Evolutionary conservation across 2,888 invertebrate species (phyloP).

Genomic region (Yponomeuta evonymella): DNA sequence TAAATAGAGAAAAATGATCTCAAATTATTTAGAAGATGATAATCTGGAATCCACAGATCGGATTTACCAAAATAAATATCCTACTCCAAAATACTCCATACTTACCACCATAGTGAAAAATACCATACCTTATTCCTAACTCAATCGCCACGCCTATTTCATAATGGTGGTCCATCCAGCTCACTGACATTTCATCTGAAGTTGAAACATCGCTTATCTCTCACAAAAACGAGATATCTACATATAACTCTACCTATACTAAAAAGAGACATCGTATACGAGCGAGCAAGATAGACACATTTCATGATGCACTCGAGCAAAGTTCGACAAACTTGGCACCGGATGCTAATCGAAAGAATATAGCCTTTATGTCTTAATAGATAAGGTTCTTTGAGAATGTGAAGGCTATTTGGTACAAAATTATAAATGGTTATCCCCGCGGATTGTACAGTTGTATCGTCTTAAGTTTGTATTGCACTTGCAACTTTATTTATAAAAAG

Average conservation of each 20-base stretch:
- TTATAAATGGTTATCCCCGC: neutral
- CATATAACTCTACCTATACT: conserved; percentile 61
- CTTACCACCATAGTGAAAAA: neutral
- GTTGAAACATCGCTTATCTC: conserved; percentile 68
- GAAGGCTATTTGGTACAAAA: neutral
- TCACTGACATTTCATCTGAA: conserved; percentile 46
- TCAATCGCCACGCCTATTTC: conserved; percentile 64
- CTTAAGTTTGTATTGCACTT: conserved; percentile 54
- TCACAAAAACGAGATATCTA: conserved; percentile 66
- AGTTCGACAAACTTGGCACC: conserved; percentile 29
- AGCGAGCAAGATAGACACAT: conserved; percentile 61
- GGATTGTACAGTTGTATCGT: neutral
- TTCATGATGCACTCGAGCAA: conserved; percentile 58
- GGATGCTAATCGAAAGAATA: neutral
- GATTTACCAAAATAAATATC: neutral
- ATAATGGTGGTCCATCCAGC: conserved; percentile 64
- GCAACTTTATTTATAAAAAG: conserved; percentile 54
- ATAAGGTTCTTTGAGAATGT: neutral
- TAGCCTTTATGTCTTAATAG: neutral
- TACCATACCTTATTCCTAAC: neutral
- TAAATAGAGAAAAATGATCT: too few relatives aligned
- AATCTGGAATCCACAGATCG: neutral
- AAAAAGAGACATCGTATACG: conserved; percentile 58
- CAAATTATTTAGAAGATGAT: too few relatives aligned
- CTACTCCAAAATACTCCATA: neutral